Conservation (phyloP, 1,140 invertebrate species). For the Microplitis demolitor region DNA sequence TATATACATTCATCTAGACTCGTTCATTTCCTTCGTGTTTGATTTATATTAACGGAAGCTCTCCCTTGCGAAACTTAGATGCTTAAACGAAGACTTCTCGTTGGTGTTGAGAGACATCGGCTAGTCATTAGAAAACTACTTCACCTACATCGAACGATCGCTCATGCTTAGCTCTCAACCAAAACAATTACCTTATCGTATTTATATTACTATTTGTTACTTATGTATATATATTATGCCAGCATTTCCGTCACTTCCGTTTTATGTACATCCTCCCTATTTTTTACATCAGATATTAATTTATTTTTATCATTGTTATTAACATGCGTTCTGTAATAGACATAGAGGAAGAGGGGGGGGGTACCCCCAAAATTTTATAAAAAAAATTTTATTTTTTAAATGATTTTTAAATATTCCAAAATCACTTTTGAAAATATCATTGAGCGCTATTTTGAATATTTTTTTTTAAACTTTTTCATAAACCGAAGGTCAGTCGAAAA, state of each 20-base stretch:
- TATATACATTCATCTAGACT: not conserved
- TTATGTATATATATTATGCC: not conserved
- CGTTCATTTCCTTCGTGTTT: constrained; percentile 12
- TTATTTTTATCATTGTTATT: not conserved
- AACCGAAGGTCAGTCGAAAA: too few relatives aligned
- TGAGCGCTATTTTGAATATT: too few relatives aligned
- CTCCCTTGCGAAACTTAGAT: not conserved
- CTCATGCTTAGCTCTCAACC: not conserved
- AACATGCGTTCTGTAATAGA: too few relatives aligned
- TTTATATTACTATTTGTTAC: not conserved
- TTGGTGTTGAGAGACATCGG: constrained; percentile 11
- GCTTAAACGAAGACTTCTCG: not conserved
- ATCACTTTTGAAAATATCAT: too few relatives aligned
- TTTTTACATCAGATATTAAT: not conserved
- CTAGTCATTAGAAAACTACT: constrained; percentile 32
- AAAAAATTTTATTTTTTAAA: too few relatives aligned
- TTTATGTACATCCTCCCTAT: not conserved
- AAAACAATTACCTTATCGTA: constrained; percentile 12
- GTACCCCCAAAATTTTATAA: too few relatives aligned
- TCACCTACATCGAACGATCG: constrained; percentile 29
- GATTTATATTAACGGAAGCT: not conserved
- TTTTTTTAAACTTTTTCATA: too few relatives aligned
- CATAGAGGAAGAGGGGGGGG: too few relatives aligned
- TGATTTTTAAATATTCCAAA: too few relatives aligned
- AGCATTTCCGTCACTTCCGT: not conserved